Evolutionary conservation across 2,797 vertebrate species (phyloP).

Genomic region (Corythornis leucogaster): DNA sequence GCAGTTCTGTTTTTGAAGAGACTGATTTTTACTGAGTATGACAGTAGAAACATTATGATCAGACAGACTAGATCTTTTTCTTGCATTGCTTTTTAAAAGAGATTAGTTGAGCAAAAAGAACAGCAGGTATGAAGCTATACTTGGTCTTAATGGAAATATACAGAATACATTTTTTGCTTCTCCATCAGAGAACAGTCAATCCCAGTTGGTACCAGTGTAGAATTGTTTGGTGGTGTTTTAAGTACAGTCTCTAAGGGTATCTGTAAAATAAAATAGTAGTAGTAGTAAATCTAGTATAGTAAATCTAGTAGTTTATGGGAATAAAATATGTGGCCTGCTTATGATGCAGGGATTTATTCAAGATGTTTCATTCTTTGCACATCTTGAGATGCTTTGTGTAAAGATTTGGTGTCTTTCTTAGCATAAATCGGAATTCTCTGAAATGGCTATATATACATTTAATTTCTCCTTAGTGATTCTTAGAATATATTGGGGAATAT

Average conservation of each 20-base stretch:
- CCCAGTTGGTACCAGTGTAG: not conserved
- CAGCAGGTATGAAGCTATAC: not conserved
- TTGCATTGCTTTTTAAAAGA: not conserved
- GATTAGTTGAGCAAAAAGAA: not conserved
- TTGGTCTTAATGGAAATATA: not conserved
- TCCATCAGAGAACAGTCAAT: not conserved
- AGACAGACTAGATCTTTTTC: not conserved
- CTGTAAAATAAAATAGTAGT: not conserved
- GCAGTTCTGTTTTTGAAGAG: not conserved
- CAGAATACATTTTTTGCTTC: not conserved
- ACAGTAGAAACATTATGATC: not conserved
- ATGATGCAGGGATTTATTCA: not conserved
- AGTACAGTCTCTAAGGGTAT: not conserved
- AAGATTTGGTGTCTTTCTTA: not conserved
- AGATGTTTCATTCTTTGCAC: not conserved
- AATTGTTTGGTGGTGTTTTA: not conserved
- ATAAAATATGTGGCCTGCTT: not conserved
- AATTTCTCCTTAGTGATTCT: not conserved
- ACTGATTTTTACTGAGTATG: not conserved
- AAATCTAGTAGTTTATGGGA: not conserved
- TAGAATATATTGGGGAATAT: not conserved
- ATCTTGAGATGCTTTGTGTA: not conserved
- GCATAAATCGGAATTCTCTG: not conserved
- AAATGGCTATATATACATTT: not conserved
- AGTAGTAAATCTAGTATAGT: too few relatives aligned